Evolutionary conservation across 1,140 invertebrate species (phyloP).

Genomic region (Pemphigus obesinymphae): DNA sequence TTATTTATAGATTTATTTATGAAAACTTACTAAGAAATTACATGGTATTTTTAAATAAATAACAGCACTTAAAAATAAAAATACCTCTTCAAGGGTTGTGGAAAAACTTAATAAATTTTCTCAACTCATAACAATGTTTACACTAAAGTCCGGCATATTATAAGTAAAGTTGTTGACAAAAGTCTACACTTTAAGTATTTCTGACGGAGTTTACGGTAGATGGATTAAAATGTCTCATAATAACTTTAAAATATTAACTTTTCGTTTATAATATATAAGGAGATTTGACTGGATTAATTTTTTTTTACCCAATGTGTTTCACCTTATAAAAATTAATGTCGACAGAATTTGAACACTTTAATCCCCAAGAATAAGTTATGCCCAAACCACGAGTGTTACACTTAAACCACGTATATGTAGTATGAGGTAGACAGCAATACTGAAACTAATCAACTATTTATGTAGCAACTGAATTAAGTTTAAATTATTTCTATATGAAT

Average conservation of each 20-base stretch:
- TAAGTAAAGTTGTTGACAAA: constrained; percentile 16
- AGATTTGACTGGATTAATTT: not conserved
- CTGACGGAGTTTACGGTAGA: not conserved
- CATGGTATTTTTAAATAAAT: not conserved
- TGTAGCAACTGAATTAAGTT: no score
- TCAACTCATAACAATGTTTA: not conserved
- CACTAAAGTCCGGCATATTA: not conserved
- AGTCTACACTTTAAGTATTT: constrained; percentile 1
- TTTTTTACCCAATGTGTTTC: not conserved
- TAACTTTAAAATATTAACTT: not conserved
- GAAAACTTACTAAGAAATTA: no score
- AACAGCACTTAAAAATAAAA: not conserved
- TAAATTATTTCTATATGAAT: no score
- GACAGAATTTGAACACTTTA: not conserved
- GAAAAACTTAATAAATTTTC: not conserved
- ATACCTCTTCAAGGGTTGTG: not conserved
- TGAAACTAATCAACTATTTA: no score
- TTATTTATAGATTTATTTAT: no score
- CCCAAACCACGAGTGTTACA: no score
- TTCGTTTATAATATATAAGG: not conserved
- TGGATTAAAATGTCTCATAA: constrained; percentile 8
- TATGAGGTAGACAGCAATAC: no score
- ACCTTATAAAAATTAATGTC: not conserved
- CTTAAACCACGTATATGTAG: no score
- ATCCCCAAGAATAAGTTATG: no score